Evolutionary conservation across 1,140 invertebrate species (phyloP).

Genomic region (Cephus cinctus): DNA sequence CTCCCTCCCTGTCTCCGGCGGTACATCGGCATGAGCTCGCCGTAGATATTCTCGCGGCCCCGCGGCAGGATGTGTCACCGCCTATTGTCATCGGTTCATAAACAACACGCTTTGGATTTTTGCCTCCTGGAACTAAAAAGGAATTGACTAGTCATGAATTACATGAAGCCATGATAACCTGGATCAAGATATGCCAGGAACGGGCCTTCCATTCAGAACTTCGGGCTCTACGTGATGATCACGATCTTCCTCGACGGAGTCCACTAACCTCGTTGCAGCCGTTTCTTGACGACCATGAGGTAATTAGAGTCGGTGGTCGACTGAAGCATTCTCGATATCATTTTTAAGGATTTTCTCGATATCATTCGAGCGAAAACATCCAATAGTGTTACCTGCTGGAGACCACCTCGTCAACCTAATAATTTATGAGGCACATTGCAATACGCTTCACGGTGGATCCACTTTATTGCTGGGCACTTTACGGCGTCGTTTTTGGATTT

Average conservation of each 20-base stretch:
- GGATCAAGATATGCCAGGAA: conserved; percentile 4
- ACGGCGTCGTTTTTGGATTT: conserved; percentile 23
- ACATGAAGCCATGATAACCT: neutral
- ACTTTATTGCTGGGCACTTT: conserved; percentile 17
- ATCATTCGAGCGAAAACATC: conserved; percentile 18
- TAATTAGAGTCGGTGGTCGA: conserved; percentile 16
- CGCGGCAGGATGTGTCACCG: too few relatives aligned
- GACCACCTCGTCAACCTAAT: conserved; percentile 23
- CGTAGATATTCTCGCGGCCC: too few relatives aligned
- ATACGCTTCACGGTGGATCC: conserved; percentile 26
- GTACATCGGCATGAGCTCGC: too few relatives aligned
- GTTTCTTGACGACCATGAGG: neutral
- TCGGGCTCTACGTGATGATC: neutral
- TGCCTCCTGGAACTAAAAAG: too few relatives aligned
- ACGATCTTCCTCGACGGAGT: neutral
- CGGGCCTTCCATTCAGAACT: neutral
- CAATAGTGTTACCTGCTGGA: conserved; percentile 16
- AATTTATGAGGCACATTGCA: conserved; percentile 25
- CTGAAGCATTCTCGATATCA: neutral
- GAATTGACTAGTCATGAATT: too few relatives aligned
- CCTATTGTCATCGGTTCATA: too few relatives aligned
- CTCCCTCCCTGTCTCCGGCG: too few relatives aligned
- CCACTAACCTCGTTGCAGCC: neutral
- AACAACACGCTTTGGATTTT: too few relatives aligned
- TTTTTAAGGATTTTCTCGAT: neutral